Conservation (phyloP, 2,888 invertebrate genomes). For the Eremobia ochroleuca region DNA sequence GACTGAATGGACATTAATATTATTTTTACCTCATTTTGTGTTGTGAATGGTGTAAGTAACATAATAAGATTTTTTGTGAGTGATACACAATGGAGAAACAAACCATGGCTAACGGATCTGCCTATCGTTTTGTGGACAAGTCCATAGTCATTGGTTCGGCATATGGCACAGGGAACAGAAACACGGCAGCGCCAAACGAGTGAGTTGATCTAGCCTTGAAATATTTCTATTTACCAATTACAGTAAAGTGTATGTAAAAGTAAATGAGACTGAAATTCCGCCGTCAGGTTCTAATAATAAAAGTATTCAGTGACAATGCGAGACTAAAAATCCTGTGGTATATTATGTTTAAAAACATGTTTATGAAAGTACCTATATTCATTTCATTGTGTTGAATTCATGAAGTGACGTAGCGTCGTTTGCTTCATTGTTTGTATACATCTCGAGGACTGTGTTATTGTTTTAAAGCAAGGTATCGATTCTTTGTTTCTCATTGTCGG, state of each 20-base stretch:
- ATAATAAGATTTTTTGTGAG: slow-evolving; percentile 54
- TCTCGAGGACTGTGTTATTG: slow-evolving; percentile 38
- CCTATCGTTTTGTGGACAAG: slow-evolving; percentile 68
- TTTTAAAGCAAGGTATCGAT: slow-evolving; percentile 29
- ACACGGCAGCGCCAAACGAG: slow-evolving; percentile 88
- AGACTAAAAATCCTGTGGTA: slow-evolving; percentile 22
- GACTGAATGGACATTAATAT: slow-evolving; percentile 7
- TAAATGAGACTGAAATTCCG: slow-evolving; percentile 27
- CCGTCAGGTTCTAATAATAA: slow-evolving; percentile 51
- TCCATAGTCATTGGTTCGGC: slow-evolving; percentile 79
- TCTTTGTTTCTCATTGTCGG: slow-evolving; percentile 2
- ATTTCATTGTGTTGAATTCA: slow-evolving; percentile 43
- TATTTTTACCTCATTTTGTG: slow-evolving; percentile 9
- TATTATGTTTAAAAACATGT: slow-evolving; percentile 40
- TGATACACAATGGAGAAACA: slow-evolving; percentile 80
- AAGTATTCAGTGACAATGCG: slow-evolving; percentile 37
- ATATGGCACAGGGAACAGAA: slow-evolving; percentile 87
- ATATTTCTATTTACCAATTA: slow-evolving; percentile 26
- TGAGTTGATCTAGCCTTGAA: slow-evolving; percentile 76
- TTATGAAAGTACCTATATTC: slow-evolving; percentile 37
- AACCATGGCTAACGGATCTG: slow-evolving; percentile 79
- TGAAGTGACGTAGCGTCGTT: slow-evolving; percentile 28
- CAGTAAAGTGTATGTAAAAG: slow-evolving; percentile 18
- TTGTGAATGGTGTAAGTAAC: slow-evolving; percentile 38
- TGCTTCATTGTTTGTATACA: slow-evolving; percentile 39